Evolutionary conservation across 2,888 invertebrate species (phyloP), one percentile per base, ranked within the genome.

Genomic region (Euclidia mi): DNA sequence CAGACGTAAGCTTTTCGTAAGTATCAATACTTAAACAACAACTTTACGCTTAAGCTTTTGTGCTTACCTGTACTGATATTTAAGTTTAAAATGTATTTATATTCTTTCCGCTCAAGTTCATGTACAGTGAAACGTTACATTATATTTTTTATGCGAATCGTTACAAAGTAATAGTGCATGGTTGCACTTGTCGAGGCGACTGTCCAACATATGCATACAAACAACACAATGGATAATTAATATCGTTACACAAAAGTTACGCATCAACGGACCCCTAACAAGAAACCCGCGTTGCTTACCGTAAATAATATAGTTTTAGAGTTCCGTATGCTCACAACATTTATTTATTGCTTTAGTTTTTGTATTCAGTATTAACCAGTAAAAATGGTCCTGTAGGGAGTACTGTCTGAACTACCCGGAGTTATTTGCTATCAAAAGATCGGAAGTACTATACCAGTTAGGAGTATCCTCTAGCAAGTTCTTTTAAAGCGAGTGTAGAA

Each of bases 161-260:
- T 41, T 41, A 38, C 38, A 38, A n/a, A 20, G 11, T n/a, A 17
- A 17, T 25, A 25, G n/a, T 50, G 43, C 11, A 17, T 15, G 12
- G 12, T 12, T 3, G 15, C 31, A 32, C 50, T 45, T 17, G 6
- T 62, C 61, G 15, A 32, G 43, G 28, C 42, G 67, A 71, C 37
- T 57, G 71, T 72, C 61, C 64, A 25, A 49, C 51, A 59, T 53
- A 58, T 56, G 56, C 56, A 48, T 59, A 62, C 51, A 60, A 57
- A 65, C 59, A 62, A 72, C 65, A 71, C 65, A 71, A 71, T 75
- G 66, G 76, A 65, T 74, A 65, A 71, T 74, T 74, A 75, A 71
- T 74, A 74, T 75, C 45, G 72, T 71, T 69, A 71, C 72, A 64
- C 56, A 61, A 67, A 72, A 72, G 76, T 69, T 61, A 76, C 76